These are phyloP conservation scores for Labrus mixtus DNA, from an alignment of 2,113 vertebrate species.

Conservation along the genomic window DNA sequence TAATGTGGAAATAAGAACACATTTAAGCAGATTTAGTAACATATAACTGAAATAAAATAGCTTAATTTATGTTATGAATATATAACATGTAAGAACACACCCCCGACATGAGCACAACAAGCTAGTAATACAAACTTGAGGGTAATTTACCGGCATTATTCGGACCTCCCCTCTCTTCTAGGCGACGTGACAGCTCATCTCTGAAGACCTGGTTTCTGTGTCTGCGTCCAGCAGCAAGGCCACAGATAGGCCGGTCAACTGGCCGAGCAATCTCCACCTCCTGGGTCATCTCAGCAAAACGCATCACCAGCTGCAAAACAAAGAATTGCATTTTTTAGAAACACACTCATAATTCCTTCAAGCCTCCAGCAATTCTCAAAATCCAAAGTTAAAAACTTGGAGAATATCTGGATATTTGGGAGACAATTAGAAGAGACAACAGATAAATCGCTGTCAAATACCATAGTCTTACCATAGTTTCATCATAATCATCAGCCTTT, in stretches of 20 bases:
- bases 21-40: background rate
- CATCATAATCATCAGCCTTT: constrained; percentile 96
- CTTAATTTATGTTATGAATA: background rate
- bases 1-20: background rate
- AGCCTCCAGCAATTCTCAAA: background rate
- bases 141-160: constrained; percentile 79
- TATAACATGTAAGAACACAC: background rate
- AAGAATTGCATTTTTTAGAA: background rate
- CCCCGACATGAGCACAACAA: background rate
- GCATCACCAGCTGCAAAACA: constrained; percentile 92
- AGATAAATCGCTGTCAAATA: too few relatives aligned
- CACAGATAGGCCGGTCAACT: constrained; percentile 88
- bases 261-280: constrained; percentile 95
- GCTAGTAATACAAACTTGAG: background rate
- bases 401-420: background rate
- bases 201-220: constrained; percentile 88
- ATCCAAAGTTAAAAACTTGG: background rate
- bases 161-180: constrained; percentile 87
- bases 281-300: constrained; percentile 97
- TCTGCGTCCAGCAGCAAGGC: constrained; percentile 89
- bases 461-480: constrained; percentile 89
- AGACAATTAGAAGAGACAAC: too few relatives aligned
- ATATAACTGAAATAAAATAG: background rate
- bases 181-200: constrained; percentile 84
- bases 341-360: background rate